Evolutionary conservation across 1,140 invertebrate species (phyloP), one percentile per base, ranked within the genome.

Genomic region (Hyles euphorbiae): DNA sequence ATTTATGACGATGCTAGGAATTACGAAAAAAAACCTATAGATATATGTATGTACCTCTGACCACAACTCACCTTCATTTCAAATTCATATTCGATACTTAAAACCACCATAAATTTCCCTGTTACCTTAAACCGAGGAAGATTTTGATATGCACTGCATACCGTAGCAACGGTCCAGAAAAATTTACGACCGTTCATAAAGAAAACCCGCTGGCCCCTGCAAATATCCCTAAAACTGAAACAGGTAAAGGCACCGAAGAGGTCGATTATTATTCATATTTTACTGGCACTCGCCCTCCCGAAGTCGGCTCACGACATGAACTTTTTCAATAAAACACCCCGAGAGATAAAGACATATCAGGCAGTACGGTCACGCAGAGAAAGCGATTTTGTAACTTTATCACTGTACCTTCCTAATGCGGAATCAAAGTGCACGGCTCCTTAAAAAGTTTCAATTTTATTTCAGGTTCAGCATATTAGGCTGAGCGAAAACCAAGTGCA

Each of bases 281-380:
- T 75, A 76, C 68, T 68, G 22, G 22, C 22, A 22, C 68, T 67
- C 52, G 60, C 67, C 63, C 68, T 81, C 58, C 70, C 63, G 75
- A 65, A 88, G 70, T 85, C 85, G 53, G 71, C 67, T 83, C 84
- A 86, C 85, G 85, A 76, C 66, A 70, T 68, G 53, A 78, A 88
- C 74, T 88, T 88, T 88, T 88, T 86, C 83, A 88, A 86, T 86
- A 88, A 88, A 88, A 82, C 79, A 80, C 76, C 78, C 83, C 70
- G 58, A 61, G 72, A 74, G 65, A 70, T 65, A 47, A 32, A 60
- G 46, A 32, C 48, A 49, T 71, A 66, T 76, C 83, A 72, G 56
- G 67, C 55, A 87, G 75, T 83, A 65, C 70, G 74, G 84, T 88
- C 84, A 86, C 84, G 84, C 70, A 81, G 70, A 48, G 62, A 60